Evolutionary conservation across 2,888 invertebrate genomes (phyloP), one percentile per base, ranked within the genome.

Genomic region (Alitta virens): DNA sequence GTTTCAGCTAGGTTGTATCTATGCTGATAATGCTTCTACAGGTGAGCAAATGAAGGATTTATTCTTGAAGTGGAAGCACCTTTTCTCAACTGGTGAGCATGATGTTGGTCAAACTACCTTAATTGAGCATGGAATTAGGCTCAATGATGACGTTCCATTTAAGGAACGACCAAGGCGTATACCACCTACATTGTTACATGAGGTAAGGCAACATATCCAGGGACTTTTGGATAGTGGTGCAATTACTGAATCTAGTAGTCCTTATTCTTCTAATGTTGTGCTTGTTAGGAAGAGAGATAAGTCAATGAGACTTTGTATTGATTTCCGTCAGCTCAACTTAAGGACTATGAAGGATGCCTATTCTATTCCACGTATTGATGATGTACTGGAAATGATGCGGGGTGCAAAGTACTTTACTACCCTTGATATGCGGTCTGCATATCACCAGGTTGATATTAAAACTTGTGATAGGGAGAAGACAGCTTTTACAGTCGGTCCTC

Each of bases 221-320:
- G n/a, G n/a, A 9, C 46, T 56, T 14, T 25, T 56, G 40, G 14
- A 43, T 23, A 18, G 21, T 18, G 56, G 56, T 16, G 63, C 68
- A 21, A 71, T 71, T 25, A 43, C 63, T 16, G 56, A 60, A 23
- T 65, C 65, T 27, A 38, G 2, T 2, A 64, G 63, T 49, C 65
- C 66, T 12, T 71, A 67, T 38, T 62, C 71, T 16, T 55, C 63
- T 23, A 62, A 68, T 21, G 50, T 68, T n/a, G 66, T 71, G 12
- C 51, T 68, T 12, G 66, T 68, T 1, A 46, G 64, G 18, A 70
- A 70, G 53, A 64, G 63, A 18, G 59, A 62, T 26, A 56, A 53
- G 33, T 33, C 33, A 12, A 33, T 33, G 33, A 33, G 33, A 33
- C 33, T 33, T 12, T 33, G 33, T 33, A 60, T 64, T 1, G 70